A percentile compares a stretch with the other conserved stretches of the same genome.
phyloP scores from a whole-genome alignment of 1,140 invertebrate species.

The Bombus superbus region DNA sequence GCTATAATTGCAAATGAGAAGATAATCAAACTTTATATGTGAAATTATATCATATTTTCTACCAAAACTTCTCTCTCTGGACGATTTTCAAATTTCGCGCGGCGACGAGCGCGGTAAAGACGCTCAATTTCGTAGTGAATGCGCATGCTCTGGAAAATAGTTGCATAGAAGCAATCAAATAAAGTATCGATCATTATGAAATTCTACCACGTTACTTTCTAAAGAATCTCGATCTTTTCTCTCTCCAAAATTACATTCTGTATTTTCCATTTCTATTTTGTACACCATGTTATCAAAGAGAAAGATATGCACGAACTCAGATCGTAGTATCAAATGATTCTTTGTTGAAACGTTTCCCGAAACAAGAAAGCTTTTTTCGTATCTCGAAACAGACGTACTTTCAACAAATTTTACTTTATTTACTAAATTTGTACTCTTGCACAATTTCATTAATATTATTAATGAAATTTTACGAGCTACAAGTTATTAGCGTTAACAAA shows the following conservation, averaged over 20 bases:
- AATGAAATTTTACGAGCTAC: background rate
- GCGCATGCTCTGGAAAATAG: slow-evolving; percentile 12
- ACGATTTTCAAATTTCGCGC: slow-evolving; percentile 23
- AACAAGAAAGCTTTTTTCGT: too few species aligned
- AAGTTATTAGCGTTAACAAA: too few species aligned
- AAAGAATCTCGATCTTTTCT: background rate
- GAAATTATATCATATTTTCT: background rate
- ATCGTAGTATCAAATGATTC: too few species aligned
- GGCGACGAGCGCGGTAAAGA: background rate
- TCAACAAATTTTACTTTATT: too few species aligned
- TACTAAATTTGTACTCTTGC: background rate
- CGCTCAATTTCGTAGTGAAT: background rate
- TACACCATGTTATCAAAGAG: background rate
- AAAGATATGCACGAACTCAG: background rate
- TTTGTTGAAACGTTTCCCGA: too few species aligned
- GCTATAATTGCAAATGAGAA: background rate
- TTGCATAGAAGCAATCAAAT: background rate
- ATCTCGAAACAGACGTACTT: too few species aligned
- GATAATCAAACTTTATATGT: background rate
- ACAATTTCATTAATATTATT: background rate
- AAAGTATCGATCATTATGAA: background rate
- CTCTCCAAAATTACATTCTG: too few species aligned
- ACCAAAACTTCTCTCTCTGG: background rate
- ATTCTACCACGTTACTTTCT: background rate
- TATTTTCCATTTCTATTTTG: background rate